Percentiles rank a stretch among this genome's conserved stretches.
Evolutionary conservation across 2,797 vertebrate genomes (phyloP).

Genomic region (Lemur catta): DNA sequence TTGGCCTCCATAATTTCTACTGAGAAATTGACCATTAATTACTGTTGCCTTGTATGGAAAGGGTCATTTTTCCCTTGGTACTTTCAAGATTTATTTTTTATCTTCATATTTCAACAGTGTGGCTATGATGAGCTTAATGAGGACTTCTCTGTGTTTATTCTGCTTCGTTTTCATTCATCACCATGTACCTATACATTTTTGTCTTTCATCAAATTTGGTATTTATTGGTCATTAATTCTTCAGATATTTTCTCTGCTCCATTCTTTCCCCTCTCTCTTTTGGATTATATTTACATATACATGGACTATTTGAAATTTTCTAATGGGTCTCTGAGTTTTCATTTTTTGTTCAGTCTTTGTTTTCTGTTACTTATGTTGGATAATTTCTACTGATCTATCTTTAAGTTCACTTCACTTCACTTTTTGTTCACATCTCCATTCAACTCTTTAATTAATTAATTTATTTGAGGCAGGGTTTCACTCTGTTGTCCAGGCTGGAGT

Average conservation of each 20-base stretch:
- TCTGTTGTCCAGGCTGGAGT: no score
- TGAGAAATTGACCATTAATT: not conserved
- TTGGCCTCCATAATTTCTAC: not conserved
- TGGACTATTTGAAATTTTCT: not conserved
- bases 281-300: not conserved
- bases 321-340: not conserved
- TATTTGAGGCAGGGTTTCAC: no score
- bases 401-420: not conserved
- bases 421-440: not conserved
- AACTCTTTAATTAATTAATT: not conserved
- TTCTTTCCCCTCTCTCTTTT: not conserved
- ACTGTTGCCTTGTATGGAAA: not conserved
- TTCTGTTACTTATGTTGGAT: not conserved
- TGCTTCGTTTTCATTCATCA: conserved; percentile 15
- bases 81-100: conserved; percentile 2
- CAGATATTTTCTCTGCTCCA: not conserved
- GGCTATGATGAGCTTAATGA: not conserved
- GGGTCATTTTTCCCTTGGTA: not conserved
- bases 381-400: not conserved
- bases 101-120: conserved; percentile 17
- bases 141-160: not conserved
- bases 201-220: conserved; percentile 10
- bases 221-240: not conserved
- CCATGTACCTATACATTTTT: not conserved
- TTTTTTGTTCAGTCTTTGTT: not conserved